These are phyloP conservation scores for Leptodactylus fuscus DNA, from an alignment of 2,113 vertebrate genomes.

Conservation along the genomic window DNA sequence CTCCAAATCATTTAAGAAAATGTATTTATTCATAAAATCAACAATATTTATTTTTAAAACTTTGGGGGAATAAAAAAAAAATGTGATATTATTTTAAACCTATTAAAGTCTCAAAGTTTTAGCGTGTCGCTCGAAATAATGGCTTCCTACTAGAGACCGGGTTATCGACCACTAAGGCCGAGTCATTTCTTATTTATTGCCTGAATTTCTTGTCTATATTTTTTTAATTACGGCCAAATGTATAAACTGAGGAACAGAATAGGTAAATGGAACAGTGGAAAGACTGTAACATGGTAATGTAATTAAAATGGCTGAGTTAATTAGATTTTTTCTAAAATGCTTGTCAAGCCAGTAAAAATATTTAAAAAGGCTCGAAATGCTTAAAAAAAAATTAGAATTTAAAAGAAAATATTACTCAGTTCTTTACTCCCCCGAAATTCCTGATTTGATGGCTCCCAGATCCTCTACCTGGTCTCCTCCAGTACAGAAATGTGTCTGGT, in stretches of 20 bases:
- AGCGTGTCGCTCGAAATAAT: constrained; percentile 54
- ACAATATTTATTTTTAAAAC: constrained; percentile 79
- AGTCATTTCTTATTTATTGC: constrained; percentile 25
- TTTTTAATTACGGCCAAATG: neutral
- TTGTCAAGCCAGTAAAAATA: too few relatives aligned
- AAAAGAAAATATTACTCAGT: too few relatives aligned
- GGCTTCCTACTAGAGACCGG: neutral
- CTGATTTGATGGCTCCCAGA: too few relatives aligned
- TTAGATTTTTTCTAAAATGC: too few relatives aligned
- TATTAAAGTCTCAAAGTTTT: constrained; percentile 67
- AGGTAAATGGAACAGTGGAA: neutral
- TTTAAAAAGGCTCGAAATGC: too few relatives aligned
- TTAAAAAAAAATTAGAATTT: too few relatives aligned
- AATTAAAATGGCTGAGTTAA: neutral
- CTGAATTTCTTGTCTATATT: constrained; percentile 14
- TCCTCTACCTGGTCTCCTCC: too few relatives aligned
- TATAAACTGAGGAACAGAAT: neutral
- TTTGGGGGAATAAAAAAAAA: constrained; percentile 61
- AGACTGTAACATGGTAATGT: too few relatives aligned
- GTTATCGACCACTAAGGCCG: constrained; percentile 13
- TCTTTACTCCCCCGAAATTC: too few relatives aligned
- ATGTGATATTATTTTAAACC: constrained; percentile 69
- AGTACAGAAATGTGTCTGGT: too few relatives aligned
- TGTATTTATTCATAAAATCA: constrained; percentile 83
- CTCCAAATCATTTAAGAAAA: constrained; percentile 85